These are phyloP conservation scores for Ellobium chinense DNA, from an alignment of 2,888 invertebrate genomes.

Conservation along the genomic window DNA sequence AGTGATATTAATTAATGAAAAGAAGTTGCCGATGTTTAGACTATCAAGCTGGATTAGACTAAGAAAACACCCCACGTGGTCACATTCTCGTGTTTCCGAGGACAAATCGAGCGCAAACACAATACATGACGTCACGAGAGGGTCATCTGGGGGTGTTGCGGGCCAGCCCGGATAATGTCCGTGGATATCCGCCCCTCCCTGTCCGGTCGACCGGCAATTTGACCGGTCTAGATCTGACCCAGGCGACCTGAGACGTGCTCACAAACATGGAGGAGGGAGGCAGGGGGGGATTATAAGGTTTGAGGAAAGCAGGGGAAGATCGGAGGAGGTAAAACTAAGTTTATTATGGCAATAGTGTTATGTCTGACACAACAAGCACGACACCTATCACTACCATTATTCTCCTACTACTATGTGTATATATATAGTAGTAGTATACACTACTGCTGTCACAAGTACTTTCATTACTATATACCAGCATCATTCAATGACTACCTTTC, in stretches of 20 bases:
- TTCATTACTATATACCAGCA: no score
- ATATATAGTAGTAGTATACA: no score
- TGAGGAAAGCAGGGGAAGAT: no score
- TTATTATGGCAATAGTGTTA: no score
- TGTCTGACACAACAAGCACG: no score
- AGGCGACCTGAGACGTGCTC: not conserved
- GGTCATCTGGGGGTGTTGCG: not conserved
- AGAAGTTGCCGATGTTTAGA: conserved; percentile 1
- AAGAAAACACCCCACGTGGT: not conserved
- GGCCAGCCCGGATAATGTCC: not conserved
- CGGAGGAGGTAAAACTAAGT: no score
- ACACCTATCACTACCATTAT: no score
- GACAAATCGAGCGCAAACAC: not conserved
- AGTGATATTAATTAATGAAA: not conserved
- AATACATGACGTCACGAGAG: not conserved
- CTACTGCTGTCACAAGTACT: no score
- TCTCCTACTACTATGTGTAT: no score
- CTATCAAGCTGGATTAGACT: not conserved
- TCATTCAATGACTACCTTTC: no score
- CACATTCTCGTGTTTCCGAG: not conserved
- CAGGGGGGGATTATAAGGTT: not conserved
- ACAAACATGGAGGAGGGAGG: not conserved
- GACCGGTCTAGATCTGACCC: not conserved
- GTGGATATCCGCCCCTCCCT: not conserved
- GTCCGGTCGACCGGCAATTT: not conserved